Evolutionary conservation across 2,888 invertebrate genomes (phyloP), one percentile per base, ranked within the genome.

Genomic region (Plemyria rubiginata): DNA sequence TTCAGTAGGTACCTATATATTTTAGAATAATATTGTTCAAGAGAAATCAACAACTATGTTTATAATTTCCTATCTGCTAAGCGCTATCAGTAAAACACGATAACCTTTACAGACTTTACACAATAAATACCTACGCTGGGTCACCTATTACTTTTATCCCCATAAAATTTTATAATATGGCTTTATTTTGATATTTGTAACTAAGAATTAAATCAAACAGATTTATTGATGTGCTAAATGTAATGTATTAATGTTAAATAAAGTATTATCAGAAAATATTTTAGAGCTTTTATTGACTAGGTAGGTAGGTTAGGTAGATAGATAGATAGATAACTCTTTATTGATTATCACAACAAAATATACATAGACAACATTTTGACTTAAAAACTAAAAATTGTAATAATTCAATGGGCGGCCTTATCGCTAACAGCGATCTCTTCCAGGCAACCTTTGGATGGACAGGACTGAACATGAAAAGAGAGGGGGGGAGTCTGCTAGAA

Each of bases 31-130:
- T 22, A 13, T 13, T 1, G 11, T 16, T 16, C 45, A 16, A 16
- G 45, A 11, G 16, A 16, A 45, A 45, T 16, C 16, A 16, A 43
- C 43, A 45, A 41, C 2, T 11, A 4, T 45, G 45, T 45, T 45
- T 45, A 45, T 45, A 45, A 45, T 15, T 45, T 28, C 28, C 9
- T 48, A 28, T 28, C 45, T 28, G 0, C 6, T 48, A 48, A 4
- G 28, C 3, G 15, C 46, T 49, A 49, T 49, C 28, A 7, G 12
- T 22, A 3, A 28, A n/a, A n/a, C 1, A 48, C 1, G 48, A 48
- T 48, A 48, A 48, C 48, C 48, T 48, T n/a, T 46, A 46, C 46
- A 45, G 16, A n/a, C n/a, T n/a, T n/a, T n/a, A n/a, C n/a, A n/a
- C n/a, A 46, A 46, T 16, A 15, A 43, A 2, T 15, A 15, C n/a